Percentiles rank a stretch among this genome's conserved stretches.
Evolutionary conservation across 1,140 invertebrate species (phyloP).

Genomic region (Phocides pigmalion): DNA sequence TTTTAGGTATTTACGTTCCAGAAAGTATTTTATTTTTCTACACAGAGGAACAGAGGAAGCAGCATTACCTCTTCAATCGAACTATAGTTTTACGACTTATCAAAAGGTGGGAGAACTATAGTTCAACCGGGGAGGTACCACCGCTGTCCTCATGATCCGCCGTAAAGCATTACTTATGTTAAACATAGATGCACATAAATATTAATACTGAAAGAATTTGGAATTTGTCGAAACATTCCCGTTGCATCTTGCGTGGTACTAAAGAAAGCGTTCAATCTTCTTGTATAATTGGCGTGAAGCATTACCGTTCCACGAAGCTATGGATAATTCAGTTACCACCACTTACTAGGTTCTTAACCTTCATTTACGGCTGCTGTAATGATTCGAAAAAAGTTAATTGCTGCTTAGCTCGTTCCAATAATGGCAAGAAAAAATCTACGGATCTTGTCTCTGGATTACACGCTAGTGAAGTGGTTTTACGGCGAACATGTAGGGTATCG

Average conservation of each 20-base stretch:
- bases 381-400: slow-evolving; percentile 41
- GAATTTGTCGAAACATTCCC: neutral
- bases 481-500: neutral
- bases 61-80: too few relatives aligned
- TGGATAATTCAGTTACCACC: slow-evolving; percentile 26
- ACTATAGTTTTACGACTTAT: too few relatives aligned
- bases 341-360: slow-evolving; percentile 43
- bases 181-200: too few relatives aligned
- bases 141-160: too few relatives aligned
- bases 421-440: slow-evolving; percentile 21
- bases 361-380: slow-evolving; percentile 28
- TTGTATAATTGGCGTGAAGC: slow-evolving; percentile 33
- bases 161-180: too few relatives aligned
- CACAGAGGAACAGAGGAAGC: too few relatives aligned
- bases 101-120: too few relatives aligned
- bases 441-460: neutral
- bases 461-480: neutral
- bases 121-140: too few relatives aligned
- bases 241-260: neutral
- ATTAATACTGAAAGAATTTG: neutral
- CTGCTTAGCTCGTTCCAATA: slow-evolving; percentile 31
- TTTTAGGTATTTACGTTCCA: too few relatives aligned
- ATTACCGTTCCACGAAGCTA: slow-evolving; percentile 32
- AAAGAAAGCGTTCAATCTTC: slow-evolving; percentile 12
- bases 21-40: too few relatives aligned